Base-by-base conservation (phyloP, 2,888 invertebrate genomes). In the Chrysotoxum bicinctum region DNA sequence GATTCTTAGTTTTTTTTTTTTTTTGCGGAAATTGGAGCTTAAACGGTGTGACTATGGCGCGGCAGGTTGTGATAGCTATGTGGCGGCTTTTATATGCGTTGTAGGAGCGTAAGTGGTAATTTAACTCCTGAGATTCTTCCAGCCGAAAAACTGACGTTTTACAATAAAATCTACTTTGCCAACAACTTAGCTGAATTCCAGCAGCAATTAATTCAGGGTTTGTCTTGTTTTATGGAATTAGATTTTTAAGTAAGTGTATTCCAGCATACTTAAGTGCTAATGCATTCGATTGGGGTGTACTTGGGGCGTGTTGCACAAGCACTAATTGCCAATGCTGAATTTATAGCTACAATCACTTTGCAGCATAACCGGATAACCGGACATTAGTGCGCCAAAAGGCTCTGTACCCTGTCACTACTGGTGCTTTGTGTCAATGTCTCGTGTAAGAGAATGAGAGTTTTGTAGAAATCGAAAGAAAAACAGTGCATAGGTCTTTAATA, bases 141-240 rank as follows among this genome's bases (percentile, higher is more conserved):
- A 32, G 74, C 73, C 54, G 37, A 45, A 66, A 37, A 45, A 58
- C 54, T 72, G 80, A 75, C 83, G 64, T 78, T 58, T 58, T 69
- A 83, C 83, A 79, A 74, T 83, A 43, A 83, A 83, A 83, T 50
- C 74, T 80, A 75, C 80, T 84, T 84, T 62, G 66, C 66, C 35
- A 32, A 10, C 21, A 26, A 40, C 62, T 48, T 43, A 30, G 50
- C 45, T 58, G 26, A 50, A 75, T 68, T 75, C 50, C 50, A 50
- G 32, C 19, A 54, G 70, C 58, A 79, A 74, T 62, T 68, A 78
- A 69, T 19, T 60, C 69, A 56, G 37, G 62, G 48, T 40, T 56
- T 32, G 45, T 43, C 68, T 58, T 40, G 16, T 58, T 16, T 16
- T 45, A 32, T 43, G 56, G 50, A 66, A 66, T 77, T 35, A 19